phyloP scores from a whole-genome alignment of 2,888 invertebrate genomes.

The Chymomyza caudatula region DNA sequence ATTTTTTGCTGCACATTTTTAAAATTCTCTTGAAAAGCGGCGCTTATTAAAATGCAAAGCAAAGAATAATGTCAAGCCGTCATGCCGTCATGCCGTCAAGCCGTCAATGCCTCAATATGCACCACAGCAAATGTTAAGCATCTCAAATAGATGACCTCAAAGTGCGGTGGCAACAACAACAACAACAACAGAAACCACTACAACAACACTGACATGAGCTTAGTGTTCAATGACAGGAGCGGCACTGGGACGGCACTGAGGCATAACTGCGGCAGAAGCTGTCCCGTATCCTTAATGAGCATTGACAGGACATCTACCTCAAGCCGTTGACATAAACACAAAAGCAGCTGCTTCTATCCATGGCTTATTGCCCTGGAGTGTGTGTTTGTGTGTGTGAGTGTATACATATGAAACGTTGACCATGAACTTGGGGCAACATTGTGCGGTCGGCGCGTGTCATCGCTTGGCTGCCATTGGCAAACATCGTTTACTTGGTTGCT shows the following conservation, averaged over 20 bases:
- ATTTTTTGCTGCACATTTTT: neutral
- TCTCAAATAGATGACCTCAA: neutral
- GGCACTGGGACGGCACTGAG: neutral
- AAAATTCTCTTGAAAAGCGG: neutral
- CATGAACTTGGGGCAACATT: neutral
- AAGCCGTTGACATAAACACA: constrained; percentile 4
- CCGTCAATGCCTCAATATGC: neutral
- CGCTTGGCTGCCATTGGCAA: neutral
- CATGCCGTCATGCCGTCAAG: too few species aligned
- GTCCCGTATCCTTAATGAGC: neutral
- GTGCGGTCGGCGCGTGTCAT: neutral
- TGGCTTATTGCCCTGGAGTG: constrained; percentile 24
- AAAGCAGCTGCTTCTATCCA: constrained; percentile 28
- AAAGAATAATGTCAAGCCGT: neutral
- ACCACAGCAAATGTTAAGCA: neutral
- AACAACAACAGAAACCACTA: neutral
- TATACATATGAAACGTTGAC: neutral
- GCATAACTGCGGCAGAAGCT: neutral
- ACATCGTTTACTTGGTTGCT: neutral
- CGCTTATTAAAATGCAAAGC: neutral
- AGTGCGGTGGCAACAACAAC: neutral
- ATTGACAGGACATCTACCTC: constrained; percentile 7
- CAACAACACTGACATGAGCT: neutral
- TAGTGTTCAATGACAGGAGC: neutral
- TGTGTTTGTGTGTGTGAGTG: constrained; percentile 10